Evolutionary conservation across 1,140 invertebrate species (phyloP), one percentile per base, ranked within the genome.

Genomic region (Whitmania pigra): DNA sequence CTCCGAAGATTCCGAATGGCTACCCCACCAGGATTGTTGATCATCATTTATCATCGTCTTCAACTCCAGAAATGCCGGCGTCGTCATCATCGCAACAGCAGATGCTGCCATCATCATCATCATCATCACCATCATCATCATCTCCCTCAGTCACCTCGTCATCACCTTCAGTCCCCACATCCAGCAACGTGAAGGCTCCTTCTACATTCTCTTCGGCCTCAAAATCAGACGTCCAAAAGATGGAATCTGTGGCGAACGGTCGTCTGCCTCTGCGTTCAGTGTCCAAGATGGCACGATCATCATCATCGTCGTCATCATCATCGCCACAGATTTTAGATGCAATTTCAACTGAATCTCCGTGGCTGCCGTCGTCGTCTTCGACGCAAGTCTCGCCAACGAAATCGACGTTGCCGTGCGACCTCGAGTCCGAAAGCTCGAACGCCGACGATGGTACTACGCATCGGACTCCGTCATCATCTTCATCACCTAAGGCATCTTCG

Each of bases 281-380:
- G 17, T 60, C 17, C 5, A 17, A 5, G 18, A 7, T 31, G 18
- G 29, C 57, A 7, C 7, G 5, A 17, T 2, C 57, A 25, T 7
- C 57, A 31, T 57, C 54, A 25, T 63, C 57, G 22, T 63, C 57
- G 22, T 63, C 57, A 63, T 63, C 57, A 63, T n/a, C 20, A 0
- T n/a, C 57, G 15, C 29, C 15, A 17, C 22, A 25, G 29, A n/a
- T 1, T 22, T 25, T 63, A 15, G 57, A 25, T 11, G 22, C 11
- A 63, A 13, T 31, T 25, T 63, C 57, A 63, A 25, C 57, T 15
- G 9, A 6, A 3, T 13, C 9, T 20, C 29, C 11, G 9, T 13
- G 5, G 0, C 11, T 31, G 1, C 9, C 57, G 18, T 17, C 15
- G 20, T 17, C 57, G 22, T 63, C 57, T 1, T 63, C 57, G 20